phyloP scores from a whole-genome alignment of 2,888 invertebrate species.

The Slavum lentiscoides region DNA sequence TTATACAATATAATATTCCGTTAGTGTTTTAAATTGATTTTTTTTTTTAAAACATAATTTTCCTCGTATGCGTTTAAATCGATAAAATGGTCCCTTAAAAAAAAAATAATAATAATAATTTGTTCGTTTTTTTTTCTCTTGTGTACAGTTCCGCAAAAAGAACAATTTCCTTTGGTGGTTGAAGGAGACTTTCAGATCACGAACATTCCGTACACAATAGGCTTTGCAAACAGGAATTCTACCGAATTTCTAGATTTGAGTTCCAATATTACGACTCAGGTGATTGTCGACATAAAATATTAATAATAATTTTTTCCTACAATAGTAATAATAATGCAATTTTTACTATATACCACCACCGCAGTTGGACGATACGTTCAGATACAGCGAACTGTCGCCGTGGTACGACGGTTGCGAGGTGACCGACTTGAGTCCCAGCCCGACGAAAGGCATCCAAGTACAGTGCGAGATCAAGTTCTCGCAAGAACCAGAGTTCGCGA shows the following conservation, averaged over 20 bases:
- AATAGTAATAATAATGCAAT: too few relatives aligned
- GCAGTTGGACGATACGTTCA: constrained; percentile 57
- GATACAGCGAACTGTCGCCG: constrained; percentile 56
- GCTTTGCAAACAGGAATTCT: constrained; percentile 40
- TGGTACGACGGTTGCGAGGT: constrained; percentile 57
- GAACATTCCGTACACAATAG: constrained; percentile 38
- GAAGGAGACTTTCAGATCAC: constrained; percentile 51
- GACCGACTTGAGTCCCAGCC: constrained; percentile 55
- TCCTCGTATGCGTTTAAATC: too few relatives aligned
- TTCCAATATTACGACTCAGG: constrained; percentile 39
- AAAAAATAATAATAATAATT: neutral
- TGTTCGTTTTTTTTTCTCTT: neutral
- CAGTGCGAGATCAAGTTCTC: constrained; percentile 48
- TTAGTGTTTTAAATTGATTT: too few relatives aligned
- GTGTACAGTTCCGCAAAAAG: constrained; percentile 32
- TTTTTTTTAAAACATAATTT: too few relatives aligned
- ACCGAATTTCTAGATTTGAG: constrained; percentile 36
- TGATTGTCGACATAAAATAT: neutral
- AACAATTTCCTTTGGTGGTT: constrained; percentile 32
- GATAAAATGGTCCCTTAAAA: too few relatives aligned
- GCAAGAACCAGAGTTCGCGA: constrained; percentile 48
- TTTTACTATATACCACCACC: too few relatives aligned
- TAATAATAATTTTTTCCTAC: too few relatives aligned
- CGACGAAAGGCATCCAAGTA: constrained; percentile 56
- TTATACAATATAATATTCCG: too few relatives aligned